Percentiles rank a stretch among this genome's conserved stretches.
These are phyloP conservation scores for Melanostoma mellinum DNA, from an alignment of 2,888 invertebrate genomes.

Conservation along the genomic window DNA sequence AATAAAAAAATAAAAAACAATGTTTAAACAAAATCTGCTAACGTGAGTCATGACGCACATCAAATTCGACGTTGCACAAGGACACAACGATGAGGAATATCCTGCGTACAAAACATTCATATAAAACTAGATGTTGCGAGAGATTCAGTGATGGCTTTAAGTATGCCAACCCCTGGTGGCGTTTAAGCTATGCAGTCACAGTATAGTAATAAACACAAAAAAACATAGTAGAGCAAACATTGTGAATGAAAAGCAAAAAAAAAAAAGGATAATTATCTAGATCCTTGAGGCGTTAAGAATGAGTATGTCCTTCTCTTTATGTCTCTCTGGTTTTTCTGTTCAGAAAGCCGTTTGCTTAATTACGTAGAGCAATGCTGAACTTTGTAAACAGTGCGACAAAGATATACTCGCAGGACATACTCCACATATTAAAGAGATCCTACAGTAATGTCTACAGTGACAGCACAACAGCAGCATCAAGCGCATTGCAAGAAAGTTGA, in stretches of 20 bases:
- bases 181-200: slow-evolving; percentile 55
- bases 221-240: slow-evolving; percentile 58
- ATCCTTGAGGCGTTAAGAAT: slow-evolving; percentile 68
- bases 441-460: slow-evolving; percentile 33
- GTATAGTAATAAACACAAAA: slow-evolving; percentile 62
- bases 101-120: slow-evolving; percentile 39
- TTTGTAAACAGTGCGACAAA: slow-evolving; percentile 56
- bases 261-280: slow-evolving; percentile 66
- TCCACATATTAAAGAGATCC: slow-evolving; percentile 12
- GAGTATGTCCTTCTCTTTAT: slow-evolving; percentile 55
- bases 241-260: slow-evolving; percentile 43
- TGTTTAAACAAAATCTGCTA: slow-evolving; percentile 11
- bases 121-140: neutral
- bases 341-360: slow-evolving; percentile 50
- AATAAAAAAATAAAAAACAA: neutral
- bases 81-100: slow-evolving; percentile 29
- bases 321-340: slow-evolving; percentile 11
- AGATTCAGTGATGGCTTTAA: neutral
- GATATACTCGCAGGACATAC: slow-evolving; percentile 51
- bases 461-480: neutral
- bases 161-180: slow-evolving; percentile 38
- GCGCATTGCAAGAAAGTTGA: slow-evolving; percentile 38
- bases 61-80: slow-evolving; percentile 48
- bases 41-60: slow-evolving; percentile 36
- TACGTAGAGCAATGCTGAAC: slow-evolving; percentile 57